Base-by-base conservation (phyloP, 1,140 invertebrate genomes). In the Drosophila pseudoananassae region DNA sequence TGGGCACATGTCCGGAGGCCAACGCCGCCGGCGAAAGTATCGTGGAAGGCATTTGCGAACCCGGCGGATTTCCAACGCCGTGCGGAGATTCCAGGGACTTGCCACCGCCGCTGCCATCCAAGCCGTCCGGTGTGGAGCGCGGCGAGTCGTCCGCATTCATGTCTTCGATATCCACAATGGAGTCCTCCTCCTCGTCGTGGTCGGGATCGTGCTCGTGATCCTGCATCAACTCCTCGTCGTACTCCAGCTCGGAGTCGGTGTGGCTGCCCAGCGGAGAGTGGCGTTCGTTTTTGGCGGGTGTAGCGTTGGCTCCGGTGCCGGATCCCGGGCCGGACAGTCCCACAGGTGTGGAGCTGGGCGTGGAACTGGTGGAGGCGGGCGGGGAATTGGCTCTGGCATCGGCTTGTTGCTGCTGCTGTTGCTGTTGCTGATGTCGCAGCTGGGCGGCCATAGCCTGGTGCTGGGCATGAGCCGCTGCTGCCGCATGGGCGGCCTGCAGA, bases 131-230 rank as follows among this genome's bases (percentile, higher is more conserved):
- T 14, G 91, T 92, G 49, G 91, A 91, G 36, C 90, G 82, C 17
- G 90, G 90, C 17, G 90, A 91, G 38, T 90, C 82, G 31, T 94
- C 93, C 51, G 93, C 93, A 82, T 94, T 93, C 72, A 95, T 89
- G 77, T 95, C 94, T 88, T 95, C 94, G 25, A 95, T 94, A 77
- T 95, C 94, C 6, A 95, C 94, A 89, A 95, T 94, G 6, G 94
- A 94, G 71, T 95, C 94, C 76, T 95, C 94, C 61, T 94, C 94
- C 71, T 94, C 93, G 15, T 92, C 91, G 40, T 91, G 90, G 8
- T 91, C 90, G 27, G 84, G 82, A 46, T 95, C 94, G 6, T 45
- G 57, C 60, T 94, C 94, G 69, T 95, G 94, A 55, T 94, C 93
- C 64, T 94, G 93, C 65, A 91, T 52, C 52, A 91, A 71, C 27